A percentile compares a stretch with the other conserved stretches of the same genome.
phyloP scores from a whole-genome alignment of 2,888 invertebrate species.

The Nomada fucata region DNA sequence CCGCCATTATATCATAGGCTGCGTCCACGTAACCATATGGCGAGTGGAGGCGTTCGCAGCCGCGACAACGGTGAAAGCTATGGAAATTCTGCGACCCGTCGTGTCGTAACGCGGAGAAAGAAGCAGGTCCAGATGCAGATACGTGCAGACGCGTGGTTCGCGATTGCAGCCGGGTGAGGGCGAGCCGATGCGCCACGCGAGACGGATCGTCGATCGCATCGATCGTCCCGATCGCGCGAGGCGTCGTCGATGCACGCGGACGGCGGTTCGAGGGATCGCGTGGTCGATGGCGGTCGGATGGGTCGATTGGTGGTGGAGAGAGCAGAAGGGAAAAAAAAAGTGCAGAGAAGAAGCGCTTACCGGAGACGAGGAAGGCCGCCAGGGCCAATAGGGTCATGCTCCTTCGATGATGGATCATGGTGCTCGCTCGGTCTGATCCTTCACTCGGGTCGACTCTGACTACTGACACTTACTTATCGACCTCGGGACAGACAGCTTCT shows the following conservation, averaged over 20 bases:
- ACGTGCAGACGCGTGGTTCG: constrained; percentile 25
- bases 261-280: constrained; percentile 7
- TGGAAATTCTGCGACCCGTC: constrained; percentile 65
- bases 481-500: constrained; percentile 68
- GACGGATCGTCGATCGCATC: constrained; percentile 13
- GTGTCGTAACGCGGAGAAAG: constrained; percentile 50
- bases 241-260: neutral
- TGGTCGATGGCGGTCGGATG: constrained; percentile 20
- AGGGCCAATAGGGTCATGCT: constrained; percentile 78
- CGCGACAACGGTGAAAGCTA: constrained; percentile 77
- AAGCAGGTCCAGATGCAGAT: constrained; percentile 4
- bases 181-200: constrained; percentile 26
- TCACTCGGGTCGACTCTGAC: constrained; percentile 77
- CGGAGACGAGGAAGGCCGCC: constrained; percentile 75
- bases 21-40: constrained; percentile 76
- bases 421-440: constrained; percentile 66
- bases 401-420: constrained; percentile 74
- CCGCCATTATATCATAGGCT: constrained; percentile 76
- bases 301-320: neutral
- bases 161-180: constrained; percentile 43
- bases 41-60: constrained; percentile 45
- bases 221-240: neutral
- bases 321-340: neutral
- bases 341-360: constrained; percentile 71
- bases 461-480: constrained; percentile 80